Base-by-base conservation (phyloP, 2,797 vertebrate species). In the Aselliscus stoliczkanus region DNA sequence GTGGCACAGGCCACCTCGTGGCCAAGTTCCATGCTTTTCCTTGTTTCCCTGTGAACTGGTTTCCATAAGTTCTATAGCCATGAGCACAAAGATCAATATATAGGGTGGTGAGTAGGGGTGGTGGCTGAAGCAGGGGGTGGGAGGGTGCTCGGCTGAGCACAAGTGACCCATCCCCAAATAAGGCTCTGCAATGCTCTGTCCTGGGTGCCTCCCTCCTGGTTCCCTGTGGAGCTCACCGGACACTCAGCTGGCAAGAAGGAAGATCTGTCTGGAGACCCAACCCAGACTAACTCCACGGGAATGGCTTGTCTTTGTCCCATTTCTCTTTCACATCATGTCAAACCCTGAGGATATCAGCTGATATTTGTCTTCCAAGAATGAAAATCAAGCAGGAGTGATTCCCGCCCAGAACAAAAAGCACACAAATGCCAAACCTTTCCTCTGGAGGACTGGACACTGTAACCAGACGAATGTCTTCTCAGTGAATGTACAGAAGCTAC, bases 381-480 rank as follows among this genome's bases (percentile, higher is more conserved):
- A 88, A 94, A 96, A 85, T 94, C 92, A 90, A 90, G 90, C 70
- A 29, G 77, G 42, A 72, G 54, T 87, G 73, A 83, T 85, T 88
- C 18, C 50, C 69, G 21, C 60, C 56, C 25, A 54, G 95, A 97
- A 93, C 39, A 84, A 84, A 91, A 97, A 98, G 98, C 92, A 97
- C 98, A 98, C 10, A 5, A 94, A 97, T 95, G 95, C 92, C 97
- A 94, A 14, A 42, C 27, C 86, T 92, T 96, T 62, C n/a, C 64
- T 96, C 94, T 47, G 65, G 0, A 83, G 29, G 82, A 42, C 58
- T 12, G 60, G 83, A 79, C 72, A 23, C 47, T 93, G 70, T 92
- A 90, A 93, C 77, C 80, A 34, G 65, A 25, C 75, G 37, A 20
- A 34, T 88, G 94, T 95, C 96, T 92, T 29, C 34, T 29, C 47